Evolutionary conservation across 2,797 vertebrate species (phyloP).

Genomic region (Etheostoma perlongum): DNA sequence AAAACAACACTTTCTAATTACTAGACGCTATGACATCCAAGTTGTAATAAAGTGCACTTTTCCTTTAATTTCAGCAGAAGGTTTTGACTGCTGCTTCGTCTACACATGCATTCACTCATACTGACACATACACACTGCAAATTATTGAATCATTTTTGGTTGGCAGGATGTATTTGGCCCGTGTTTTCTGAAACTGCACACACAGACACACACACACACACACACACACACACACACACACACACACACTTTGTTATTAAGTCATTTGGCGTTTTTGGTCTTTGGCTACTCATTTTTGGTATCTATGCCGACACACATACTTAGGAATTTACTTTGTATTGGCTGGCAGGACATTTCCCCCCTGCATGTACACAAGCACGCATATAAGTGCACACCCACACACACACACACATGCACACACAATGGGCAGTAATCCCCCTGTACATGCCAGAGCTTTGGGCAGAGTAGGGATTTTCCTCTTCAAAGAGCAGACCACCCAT

Average conservation of each 20-base stretch:
- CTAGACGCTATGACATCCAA: background rate
- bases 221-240: constrained; percentile 7
- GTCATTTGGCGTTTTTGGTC: constrained; percentile 62
- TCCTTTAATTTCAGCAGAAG: constrained; percentile 29
- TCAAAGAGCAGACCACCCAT: constrained; percentile 85
- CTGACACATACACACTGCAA: constrained; percentile 43
- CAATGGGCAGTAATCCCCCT: constrained; percentile 75
- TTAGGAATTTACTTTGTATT: constrained; percentile 61
- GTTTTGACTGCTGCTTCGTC: constrained; percentile 33
- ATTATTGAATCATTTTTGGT: constrained; percentile 63
- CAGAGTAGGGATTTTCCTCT: constrained; percentile 80
- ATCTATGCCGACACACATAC: constrained; percentile 41
- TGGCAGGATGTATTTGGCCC: constrained; percentile 57
- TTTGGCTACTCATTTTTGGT: constrained; percentile 55
- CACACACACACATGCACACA: constrained; percentile 45
- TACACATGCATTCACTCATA: constrained; percentile 38
- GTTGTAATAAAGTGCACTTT: constrained; percentile 10
- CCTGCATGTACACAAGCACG: constrained; percentile 40
- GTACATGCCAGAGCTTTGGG: constrained; percentile 75
- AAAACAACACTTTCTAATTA: background rate
- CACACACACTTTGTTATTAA: constrained; percentile 39
- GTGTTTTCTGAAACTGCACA: constrained; percentile 49
- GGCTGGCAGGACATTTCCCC: constrained; percentile 39
- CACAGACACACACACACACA: constrained; percentile 24
- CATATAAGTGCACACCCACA: constrained; percentile 8